A percentile compares a stretch with the other conserved stretches of the same genome.
These are phyloP conservation scores for Mesembrinibis cayennensis DNA, from an alignment of 2,113 vertebrate species.

Conservation along the genomic window DNA sequence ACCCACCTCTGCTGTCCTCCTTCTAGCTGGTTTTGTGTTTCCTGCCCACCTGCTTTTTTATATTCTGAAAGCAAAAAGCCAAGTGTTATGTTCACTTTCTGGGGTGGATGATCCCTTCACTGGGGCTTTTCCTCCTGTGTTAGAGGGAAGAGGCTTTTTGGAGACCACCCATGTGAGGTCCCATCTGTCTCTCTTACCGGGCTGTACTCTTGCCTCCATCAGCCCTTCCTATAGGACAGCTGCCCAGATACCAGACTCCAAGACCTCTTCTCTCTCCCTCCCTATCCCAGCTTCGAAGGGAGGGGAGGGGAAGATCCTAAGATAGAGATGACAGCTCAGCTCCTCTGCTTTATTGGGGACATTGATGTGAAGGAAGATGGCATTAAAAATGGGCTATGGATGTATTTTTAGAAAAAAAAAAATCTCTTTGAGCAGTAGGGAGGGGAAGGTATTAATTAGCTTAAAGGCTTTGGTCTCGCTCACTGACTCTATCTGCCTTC, in stretches of 20 bases:
- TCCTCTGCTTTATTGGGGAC: constrained; percentile 8
- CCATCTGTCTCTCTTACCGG: not conserved
- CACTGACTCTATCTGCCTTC: constrained; percentile 24
- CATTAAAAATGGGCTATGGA: constrained; percentile 49
- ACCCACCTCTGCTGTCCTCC: not conserved
- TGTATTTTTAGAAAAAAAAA: constrained; percentile 61
- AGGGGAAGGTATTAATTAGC: constrained; percentile 66
- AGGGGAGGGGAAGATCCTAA: not conserved
- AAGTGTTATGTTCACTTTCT: not conserved
- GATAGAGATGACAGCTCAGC: constrained; percentile 31
- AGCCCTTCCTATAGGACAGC: not conserved
- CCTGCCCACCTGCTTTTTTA: not conserved
- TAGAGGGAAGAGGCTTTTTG: not conserved
- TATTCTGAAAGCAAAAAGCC: constrained; percentile 21
- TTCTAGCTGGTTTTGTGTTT: constrained; percentile 29
- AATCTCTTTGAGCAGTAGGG: not conserved
- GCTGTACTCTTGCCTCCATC: not conserved
- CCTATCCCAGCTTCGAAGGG: not conserved
- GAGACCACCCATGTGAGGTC: not conserved
- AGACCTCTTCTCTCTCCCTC: not conserved
- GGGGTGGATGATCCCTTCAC: not conserved
- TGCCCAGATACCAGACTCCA: not conserved
- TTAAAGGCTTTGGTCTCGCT: constrained; percentile 61
- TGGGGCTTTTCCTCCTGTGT: not conserved
- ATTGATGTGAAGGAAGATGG: constrained; percentile 23